Evolutionary conservation across 1,140 invertebrate genomes (phyloP).

Genomic region (Lutraria rhynchaena): DNA sequence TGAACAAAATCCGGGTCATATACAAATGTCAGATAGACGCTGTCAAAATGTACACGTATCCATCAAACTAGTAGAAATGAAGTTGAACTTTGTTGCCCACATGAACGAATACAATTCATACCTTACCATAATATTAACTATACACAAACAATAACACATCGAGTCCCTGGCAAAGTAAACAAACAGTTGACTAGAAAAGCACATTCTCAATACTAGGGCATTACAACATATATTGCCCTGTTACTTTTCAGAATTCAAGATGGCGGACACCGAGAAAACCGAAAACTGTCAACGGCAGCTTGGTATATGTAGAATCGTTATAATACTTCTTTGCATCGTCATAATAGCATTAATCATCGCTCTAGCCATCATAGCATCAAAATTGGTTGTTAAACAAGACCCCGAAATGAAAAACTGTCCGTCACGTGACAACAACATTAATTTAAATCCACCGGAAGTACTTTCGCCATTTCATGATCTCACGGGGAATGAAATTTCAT

Average conservation of each 20-base stretch:
- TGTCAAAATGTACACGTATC: no score
- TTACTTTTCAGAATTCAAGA: background rate
- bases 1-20: no score
- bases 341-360: conserved; percentile 31
- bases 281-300: background rate
- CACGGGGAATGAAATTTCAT: conserved; percentile 10
- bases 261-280: background rate
- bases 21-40: no score
- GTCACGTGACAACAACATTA: background rate
- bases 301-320: conserved; percentile 31
- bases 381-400: conserved; percentile 2
- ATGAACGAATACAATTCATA: no score
- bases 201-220: no score
- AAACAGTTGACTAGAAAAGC: no score
- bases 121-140: no score
- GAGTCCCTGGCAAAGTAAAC: no score
- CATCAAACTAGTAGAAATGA: no score
- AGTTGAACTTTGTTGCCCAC: no score
- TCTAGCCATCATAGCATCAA: conserved; percentile 3
- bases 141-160: no score
- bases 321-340: conserved; percentile 12
- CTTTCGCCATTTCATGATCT: conserved; percentile 48
- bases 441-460: conserved; percentile 17
- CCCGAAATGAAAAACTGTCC: conserved; percentile 33
- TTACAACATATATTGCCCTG: no score